phyloP scores from a whole-genome alignment of 30 jellyfish, hydroid and myxozoan genomes.

The Rhopilema esculentum region DNA sequence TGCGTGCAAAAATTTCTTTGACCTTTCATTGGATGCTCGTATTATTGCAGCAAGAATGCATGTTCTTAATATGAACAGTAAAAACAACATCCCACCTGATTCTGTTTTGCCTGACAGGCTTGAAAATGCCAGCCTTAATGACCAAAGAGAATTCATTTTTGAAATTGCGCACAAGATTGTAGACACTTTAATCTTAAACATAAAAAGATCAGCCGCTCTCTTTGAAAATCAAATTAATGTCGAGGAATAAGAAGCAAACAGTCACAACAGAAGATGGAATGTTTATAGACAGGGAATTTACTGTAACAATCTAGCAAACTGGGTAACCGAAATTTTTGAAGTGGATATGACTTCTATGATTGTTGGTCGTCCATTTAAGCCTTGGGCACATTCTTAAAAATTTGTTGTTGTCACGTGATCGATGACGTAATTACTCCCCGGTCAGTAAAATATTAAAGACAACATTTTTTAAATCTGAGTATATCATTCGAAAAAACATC shows the following conservation, averaged over 20 bases:
- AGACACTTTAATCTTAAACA: conserved; percentile 7
- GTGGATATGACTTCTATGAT: too few relatives aligned
- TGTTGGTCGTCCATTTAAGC: too few relatives aligned
- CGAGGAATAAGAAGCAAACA: conserved; percentile 10
- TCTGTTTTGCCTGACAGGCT: neutral
- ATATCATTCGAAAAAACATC: too few relatives aligned
- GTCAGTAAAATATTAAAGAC: too few relatives aligned
- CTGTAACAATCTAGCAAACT: too few relatives aligned
- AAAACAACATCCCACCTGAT: conserved; percentile 25
- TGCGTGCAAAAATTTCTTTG: conserved; percentile 49
- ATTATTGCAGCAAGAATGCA: conserved; percentile 58
- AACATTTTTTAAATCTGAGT: too few relatives aligned
- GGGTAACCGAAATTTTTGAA: too few relatives aligned
- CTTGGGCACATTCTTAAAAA: too few relatives aligned
- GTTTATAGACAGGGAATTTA: too few relatives aligned
- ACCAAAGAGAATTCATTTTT: conserved; percentile 14
- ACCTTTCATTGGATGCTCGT: conserved; percentile 45
- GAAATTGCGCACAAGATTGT: conserved; percentile 6
- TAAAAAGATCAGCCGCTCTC: conserved; percentile 9
- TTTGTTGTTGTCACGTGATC: too few relatives aligned
- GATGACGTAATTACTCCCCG: too few relatives aligned
- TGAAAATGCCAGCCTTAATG: conserved; percentile 4
- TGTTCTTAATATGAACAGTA: neutral
- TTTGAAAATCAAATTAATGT: neutral
- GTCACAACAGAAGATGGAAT: conserved; percentile 5